Conservation (phyloP, 1,140 invertebrate species). For the Diachasma alloeum region DNA sequence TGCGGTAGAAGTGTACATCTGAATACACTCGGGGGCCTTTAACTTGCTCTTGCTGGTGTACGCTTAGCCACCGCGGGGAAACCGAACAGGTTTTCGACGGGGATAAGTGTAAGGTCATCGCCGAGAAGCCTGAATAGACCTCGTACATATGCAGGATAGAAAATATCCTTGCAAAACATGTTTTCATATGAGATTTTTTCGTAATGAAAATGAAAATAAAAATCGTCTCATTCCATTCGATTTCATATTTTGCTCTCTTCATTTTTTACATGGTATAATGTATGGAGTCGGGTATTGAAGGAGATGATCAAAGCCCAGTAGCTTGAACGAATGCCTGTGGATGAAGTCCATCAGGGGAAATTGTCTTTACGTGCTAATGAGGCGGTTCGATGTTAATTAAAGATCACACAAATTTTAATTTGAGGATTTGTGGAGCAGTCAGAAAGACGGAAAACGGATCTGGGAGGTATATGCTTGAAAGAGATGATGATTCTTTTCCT, state of each 20-base stretch:
- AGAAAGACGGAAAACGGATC: background rate
- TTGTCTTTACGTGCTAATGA: background rate
- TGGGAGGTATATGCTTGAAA: background rate
- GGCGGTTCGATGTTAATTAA: background rate
- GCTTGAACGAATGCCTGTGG: background rate
- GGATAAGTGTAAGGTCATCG: slow-evolving; percentile 56
- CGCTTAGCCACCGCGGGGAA: slow-evolving; percentile 42
- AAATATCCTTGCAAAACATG: slow-evolving; percentile 5
- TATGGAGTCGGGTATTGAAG: background rate
- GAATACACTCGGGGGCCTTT: slow-evolving; percentile 11
- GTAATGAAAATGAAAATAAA: background rate
- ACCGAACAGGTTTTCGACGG: slow-evolving; percentile 57
- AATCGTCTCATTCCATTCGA: background rate
- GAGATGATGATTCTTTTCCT: slow-evolving; percentile 28
- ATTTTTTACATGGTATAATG: background rate
- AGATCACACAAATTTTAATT: background rate
- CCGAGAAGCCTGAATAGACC: slow-evolving; percentile 41
- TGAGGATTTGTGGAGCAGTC: background rate
- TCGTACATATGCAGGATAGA: background rate
- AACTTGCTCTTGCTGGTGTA: background rate
- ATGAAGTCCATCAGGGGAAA: background rate
- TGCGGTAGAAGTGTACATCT: slow-evolving; percentile 10
- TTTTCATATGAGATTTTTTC: background rate
- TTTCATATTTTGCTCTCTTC: background rate
- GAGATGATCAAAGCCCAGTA: background rate